Base-by-base conservation (phyloP, 2,113 vertebrate species). In the Plecotus auritus region DNA sequence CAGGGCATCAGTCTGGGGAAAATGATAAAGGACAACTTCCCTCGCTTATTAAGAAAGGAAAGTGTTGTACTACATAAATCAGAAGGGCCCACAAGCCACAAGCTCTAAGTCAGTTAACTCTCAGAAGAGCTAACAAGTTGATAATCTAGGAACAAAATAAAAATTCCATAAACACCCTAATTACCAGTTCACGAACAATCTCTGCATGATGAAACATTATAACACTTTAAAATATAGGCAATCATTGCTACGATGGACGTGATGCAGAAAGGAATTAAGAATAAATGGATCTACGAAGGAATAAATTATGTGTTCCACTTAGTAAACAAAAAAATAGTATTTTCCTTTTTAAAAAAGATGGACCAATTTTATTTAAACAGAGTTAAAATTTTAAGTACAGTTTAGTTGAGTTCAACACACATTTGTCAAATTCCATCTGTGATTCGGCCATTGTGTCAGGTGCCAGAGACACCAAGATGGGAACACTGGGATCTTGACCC, bases 351-450 rank as follows among this genome's bases (percentile, higher is more conserved):
- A 1, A 12, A 28, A 37, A 40, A 73, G 85, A 30, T 30, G 28
- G 30, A 67, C 7, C 51, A 93, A 91, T 67, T 66, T 35, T 78
- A 42, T 61, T 95, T 59, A 70, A 93, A 80, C 1, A 54, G 61
- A 77, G 26, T 82, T 73, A 42, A 92, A 72, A 20, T 12, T 42
- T 85, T 42, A 26, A 72, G 85, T 47, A 76, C 8, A 54, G 51
- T 80, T 93, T 56, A 82, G 66, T 51, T 82, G 64, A 86, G 64
- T 90, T 95, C 28, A 84, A 72, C 42, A 91, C 89, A 76, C 40
- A 88, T 64, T 94, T 90, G 40, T 51, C 42, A 47, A 84, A 72
- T 73, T 85, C 45, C 0, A 32, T 28, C 28, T 85, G 17, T 11
- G 20, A 82, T 64, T 78, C 32, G 9, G 81, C 67, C 8, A 23